phyloP scores from a whole-genome alignment of 1,140 invertebrate species.

The Frieseomelitta varia region DNA sequence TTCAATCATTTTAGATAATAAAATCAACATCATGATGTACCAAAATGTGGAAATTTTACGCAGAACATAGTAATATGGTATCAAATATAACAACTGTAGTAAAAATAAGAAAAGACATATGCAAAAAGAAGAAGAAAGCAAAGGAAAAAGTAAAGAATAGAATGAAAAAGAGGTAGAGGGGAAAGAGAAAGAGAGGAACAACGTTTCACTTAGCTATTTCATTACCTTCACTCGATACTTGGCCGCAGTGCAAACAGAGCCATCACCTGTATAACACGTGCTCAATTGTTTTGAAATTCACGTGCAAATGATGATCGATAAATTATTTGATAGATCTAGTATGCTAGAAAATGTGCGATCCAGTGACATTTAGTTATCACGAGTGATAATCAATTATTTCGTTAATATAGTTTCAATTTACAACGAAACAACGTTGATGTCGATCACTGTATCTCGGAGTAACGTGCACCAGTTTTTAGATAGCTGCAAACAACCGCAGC shows the following conservation, averaged over 20 bases:
- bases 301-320: constrained; percentile 41
- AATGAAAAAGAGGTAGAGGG: background rate
- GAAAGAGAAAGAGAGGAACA: constrained; percentile 21
- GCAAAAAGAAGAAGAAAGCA: constrained; percentile 3
- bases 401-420: background rate
- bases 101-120: background rate
- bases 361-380: too few species aligned
- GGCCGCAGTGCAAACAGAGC: constrained; percentile 65
- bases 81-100: background rate
- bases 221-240: constrained; percentile 69
- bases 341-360: background rate
- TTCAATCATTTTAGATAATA: background rate
- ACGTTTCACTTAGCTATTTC: constrained; percentile 68
- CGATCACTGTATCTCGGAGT: background rate
- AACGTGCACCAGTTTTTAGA: constrained; percentile 22
- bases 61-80: background rate
- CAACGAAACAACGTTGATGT: background rate
- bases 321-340: background rate
- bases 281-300: constrained; percentile 5
- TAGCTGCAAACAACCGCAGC: constrained; percentile 25
- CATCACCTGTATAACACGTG: constrained; percentile 41
- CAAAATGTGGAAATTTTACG: too few species aligned
- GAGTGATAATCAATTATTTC: background rate
- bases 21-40: background rate
- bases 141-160: background rate